phyloP scores from a whole-genome alignment of 1,140 invertebrate species.

The Drosophila melanogaster region DNA sequence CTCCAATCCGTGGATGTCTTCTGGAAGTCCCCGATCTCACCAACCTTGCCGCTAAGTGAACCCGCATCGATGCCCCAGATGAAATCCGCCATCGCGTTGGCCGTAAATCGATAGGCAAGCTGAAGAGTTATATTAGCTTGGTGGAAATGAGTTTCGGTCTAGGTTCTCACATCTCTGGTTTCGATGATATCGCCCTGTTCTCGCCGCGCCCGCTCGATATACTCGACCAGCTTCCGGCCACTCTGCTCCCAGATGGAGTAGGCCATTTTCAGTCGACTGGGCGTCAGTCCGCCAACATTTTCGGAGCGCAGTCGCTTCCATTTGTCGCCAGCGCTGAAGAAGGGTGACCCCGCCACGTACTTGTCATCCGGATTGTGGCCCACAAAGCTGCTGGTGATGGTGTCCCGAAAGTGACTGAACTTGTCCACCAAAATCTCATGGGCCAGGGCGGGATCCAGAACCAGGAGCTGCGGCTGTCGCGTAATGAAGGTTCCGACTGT shows the following conservation, averaged over 20 bases:
- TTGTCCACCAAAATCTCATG: constrained; percentile 85
- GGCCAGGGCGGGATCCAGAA: constrained; percentile 85
- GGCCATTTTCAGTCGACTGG: constrained; percentile 69
- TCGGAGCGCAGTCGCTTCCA: constrained; percentile 86
- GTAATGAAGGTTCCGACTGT: constrained; percentile 84
- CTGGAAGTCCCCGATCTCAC: constrained; percentile 44
- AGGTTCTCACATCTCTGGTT: constrained; percentile 60
- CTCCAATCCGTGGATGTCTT: constrained; percentile 52
- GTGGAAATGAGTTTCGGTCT: background rate
- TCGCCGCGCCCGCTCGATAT: constrained; percentile 22
- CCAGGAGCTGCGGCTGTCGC: constrained; percentile 84
- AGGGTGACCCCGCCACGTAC: constrained; percentile 84
- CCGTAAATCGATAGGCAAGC: constrained; percentile 83
- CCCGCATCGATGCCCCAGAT: constrained; percentile 85
- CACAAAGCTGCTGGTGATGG: constrained; percentile 62
- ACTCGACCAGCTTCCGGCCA: constrained; percentile 45
- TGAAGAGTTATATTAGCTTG: constrained; percentile 7
- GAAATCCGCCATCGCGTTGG: constrained; percentile 84
- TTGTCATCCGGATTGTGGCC: constrained; percentile 76
- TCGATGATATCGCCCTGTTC: constrained; percentile 50
- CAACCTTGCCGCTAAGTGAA: constrained; percentile 48
- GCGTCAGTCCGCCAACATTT: constrained; percentile 86
- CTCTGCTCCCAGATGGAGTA: constrained; percentile 65
- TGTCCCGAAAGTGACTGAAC: constrained; percentile 84
- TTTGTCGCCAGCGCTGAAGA: constrained; percentile 82